Conservation (phyloP, 2,113 vertebrate species). For the Alethe castanea region DNA sequence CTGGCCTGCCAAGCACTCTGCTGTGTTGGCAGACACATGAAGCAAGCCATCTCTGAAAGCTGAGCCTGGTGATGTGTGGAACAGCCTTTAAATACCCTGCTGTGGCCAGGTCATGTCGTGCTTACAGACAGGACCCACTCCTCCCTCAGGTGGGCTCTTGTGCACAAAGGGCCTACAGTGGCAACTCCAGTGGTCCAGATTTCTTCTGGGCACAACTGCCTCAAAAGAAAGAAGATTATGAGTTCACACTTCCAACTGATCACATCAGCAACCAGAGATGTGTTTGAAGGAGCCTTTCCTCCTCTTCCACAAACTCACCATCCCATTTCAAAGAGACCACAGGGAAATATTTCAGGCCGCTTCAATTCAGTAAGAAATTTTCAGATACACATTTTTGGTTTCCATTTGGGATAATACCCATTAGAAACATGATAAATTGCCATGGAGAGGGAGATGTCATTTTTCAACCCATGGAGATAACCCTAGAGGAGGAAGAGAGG, state of each 20-base stretch:
- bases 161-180: neutral
- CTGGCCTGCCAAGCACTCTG: neutral
- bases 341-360: neutral
- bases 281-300: neutral
- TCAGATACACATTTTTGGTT: neutral
- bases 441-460: neutral
- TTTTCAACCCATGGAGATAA: neutral
- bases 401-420: neutral
- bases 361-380: neutral
- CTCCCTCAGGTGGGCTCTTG: neutral
- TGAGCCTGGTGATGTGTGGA: neutral
- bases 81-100: neutral
- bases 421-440: neutral
- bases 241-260: neutral
- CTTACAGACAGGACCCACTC: neutral
- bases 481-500: neutral
- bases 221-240: neutral
- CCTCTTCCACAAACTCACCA: neutral
- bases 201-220: neutral
- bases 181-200: neutral
- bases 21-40: neutral
- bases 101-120: neutral
- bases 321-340: neutral
- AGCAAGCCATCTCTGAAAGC: neutral
- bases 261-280: neutral